Evolutionary conservation across 2,797 vertebrate genomes (phyloP).

Genomic region (Silurus aristotelis): DNA sequence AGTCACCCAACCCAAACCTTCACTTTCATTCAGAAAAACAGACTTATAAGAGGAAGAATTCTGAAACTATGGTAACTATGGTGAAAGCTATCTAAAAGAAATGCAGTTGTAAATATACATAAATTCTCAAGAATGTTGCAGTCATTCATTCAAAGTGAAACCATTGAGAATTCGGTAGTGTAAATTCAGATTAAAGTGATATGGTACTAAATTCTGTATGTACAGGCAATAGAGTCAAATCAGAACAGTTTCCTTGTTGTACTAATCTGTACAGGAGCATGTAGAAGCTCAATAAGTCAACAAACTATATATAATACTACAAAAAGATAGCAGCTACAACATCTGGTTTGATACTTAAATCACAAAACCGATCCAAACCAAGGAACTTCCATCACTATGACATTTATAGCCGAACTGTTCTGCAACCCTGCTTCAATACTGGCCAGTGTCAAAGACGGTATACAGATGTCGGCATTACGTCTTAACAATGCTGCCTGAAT

Average conservation of each 20-base stretch:
- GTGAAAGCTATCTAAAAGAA: constrained; percentile 21
- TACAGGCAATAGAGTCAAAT: neutral
- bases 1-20: constrained; percentile 45
- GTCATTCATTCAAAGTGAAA: neutral
- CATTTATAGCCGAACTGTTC: neutral
- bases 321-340: neutral
- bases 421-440: neutral
- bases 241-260: neutral
- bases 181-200: neutral
- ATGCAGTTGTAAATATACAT: constrained; percentile 4
- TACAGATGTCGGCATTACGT: constrained; percentile 17
- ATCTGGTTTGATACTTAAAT: neutral
- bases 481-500: neutral
- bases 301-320: neutral
- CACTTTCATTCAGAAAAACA: constrained; percentile 33
- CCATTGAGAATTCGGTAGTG: neutral
- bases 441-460: neutral
- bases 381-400: neutral
- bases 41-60: constrained; percentile 35
- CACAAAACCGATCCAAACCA: neutral
- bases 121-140: neutral
- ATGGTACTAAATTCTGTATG: neutral
- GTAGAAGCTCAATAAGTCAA: neutral
- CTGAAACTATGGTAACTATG: constrained; percentile 23
- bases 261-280: neutral